Evolutionary conservation across 2,113 vertebrate species (phyloP).

Genomic region (Gymnocephalus cernua): DNA sequence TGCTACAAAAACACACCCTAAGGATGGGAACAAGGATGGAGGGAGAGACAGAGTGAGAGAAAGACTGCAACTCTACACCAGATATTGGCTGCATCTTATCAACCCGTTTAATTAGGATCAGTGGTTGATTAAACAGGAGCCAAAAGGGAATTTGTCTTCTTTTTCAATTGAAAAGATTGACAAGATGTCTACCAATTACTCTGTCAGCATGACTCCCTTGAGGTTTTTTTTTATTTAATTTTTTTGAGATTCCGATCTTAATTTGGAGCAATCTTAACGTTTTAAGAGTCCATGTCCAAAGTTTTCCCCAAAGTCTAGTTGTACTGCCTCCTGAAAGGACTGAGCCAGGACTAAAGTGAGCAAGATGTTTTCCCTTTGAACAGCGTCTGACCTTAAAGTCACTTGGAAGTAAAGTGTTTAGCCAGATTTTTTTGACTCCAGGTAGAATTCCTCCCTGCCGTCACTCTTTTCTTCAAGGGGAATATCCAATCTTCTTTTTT

Average conservation of each 20-base stretch:
- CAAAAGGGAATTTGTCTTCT: conserved; percentile 32
- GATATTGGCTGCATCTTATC: conserved; percentile 17
- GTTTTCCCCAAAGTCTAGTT: conserved; percentile 18
- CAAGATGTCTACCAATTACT: conserved; percentile 32
- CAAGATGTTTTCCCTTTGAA: conserved; percentile 26
- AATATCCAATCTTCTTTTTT: neutral
- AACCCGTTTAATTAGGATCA: conserved; percentile 40
- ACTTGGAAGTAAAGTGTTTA: conserved; percentile 2
- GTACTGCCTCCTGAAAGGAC: neutral
- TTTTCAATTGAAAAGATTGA: conserved; percentile 61
- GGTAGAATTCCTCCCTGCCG: neutral
- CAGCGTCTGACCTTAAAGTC: conserved; percentile 10
- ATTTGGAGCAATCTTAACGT: conserved; percentile 2
- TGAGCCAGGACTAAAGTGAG: neutral
- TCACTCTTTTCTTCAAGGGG: conserved; percentile 5
- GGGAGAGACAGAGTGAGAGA: neutral
- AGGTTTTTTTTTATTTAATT: neutral
- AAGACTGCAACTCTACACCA: conserved; percentile 22
- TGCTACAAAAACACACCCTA: neutral
- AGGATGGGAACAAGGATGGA: neutral
- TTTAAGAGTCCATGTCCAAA: conserved; percentile 22
- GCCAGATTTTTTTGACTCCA: neutral
- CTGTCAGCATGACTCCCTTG: neutral
- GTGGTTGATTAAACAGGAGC: conserved; percentile 56
- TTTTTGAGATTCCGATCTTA: neutral